Conservation (phyloP, 30 jellyfish, hydroid and myxozoan genomes). For the Aurelia sp. region DNA sequence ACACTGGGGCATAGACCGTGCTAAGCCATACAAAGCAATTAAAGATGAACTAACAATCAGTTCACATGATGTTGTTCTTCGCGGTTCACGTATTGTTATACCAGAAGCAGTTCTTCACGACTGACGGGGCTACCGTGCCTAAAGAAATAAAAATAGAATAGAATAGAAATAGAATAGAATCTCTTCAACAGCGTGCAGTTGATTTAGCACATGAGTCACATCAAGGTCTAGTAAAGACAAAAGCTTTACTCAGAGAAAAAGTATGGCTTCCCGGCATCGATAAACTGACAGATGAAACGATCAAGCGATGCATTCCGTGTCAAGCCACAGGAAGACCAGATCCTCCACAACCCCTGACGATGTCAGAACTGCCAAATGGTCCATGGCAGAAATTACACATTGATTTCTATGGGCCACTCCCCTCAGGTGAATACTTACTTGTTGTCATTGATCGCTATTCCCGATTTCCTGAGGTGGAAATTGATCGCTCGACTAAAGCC, state of each 20-base stretch:
- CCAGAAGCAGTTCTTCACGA: too few relatives aligned
- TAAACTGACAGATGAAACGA: neutral
- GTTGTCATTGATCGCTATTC: constrained; percentile 32
- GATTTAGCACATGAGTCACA: constrained; percentile 51
- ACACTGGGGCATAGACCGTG: too few relatives aligned
- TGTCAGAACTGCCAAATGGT: constrained; percentile 19
- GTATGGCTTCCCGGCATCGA: constrained; percentile 57
- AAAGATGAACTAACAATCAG: constrained; percentile 36
- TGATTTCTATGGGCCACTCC: constrained; percentile 55
- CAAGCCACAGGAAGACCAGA: constrained; percentile 38
- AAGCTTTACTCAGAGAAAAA: constrained; percentile 15
- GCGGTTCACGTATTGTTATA: constrained; percentile 41
- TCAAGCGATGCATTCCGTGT: constrained; percentile 47
- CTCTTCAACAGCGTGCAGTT: constrained; percentile 33
- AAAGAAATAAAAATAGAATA: too few relatives aligned
- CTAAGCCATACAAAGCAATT: constrained; percentile 3
- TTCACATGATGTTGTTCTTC: constrained; percentile 14
- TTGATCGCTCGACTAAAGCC: constrained; percentile 31
- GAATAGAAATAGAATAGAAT: too few relatives aligned
- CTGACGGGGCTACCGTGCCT: too few relatives aligned
- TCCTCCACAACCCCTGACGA: constrained; percentile 36
- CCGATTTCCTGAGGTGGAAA: constrained; percentile 51
- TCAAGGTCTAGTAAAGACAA: constrained; percentile 46
- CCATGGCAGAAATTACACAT: constrained; percentile 49
- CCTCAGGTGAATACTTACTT: constrained; percentile 34